A percentile compares a stretch with the other conserved stretches of the same genome.
These are phyloP conservation scores for Zophobas morio DNA, from an alignment of 1,140 invertebrate genomes.

Conservation along the genomic window DNA sequence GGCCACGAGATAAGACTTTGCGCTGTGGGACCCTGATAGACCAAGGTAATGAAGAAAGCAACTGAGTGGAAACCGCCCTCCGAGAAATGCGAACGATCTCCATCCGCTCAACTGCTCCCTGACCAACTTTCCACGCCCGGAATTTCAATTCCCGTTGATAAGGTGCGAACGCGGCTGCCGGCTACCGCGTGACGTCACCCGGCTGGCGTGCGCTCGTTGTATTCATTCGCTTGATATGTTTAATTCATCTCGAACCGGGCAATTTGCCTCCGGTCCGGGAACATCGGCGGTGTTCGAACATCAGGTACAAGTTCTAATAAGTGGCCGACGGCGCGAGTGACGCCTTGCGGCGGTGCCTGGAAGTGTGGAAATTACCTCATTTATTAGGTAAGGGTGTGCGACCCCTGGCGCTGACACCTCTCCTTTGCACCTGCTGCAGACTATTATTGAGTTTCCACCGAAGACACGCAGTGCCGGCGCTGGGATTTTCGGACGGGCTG, in stretches of 20 bases:
- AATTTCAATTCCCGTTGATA: conserved; percentile 4
- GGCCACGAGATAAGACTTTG: conserved; percentile 60
- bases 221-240: conserved; percentile 44
- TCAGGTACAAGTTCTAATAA: conserved; percentile 67
- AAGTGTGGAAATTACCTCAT: conserved; percentile 70
- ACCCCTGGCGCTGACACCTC: conserved; percentile 69
- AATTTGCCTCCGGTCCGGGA: conserved; percentile 53
- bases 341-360: conserved; percentile 66
- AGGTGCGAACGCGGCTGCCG: not conserved
- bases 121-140: conserved; percentile 9
- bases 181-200: too few relatives aligned
- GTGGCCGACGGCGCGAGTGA: conserved; percentile 60
- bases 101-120: conserved; percentile 1
- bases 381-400: conserved; percentile 69
- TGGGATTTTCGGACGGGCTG: conserved; percentile 10
- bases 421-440: conserved; percentile 69
- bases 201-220: not conserved
- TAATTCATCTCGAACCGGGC: conserved; percentile 51
- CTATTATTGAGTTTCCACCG: conserved; percentile 68
- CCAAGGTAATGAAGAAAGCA: conserved; percentile 60
- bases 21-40: conserved; percentile 57
- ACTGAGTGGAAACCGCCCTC: conserved; percentile 54
- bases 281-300: conserved; percentile 60
- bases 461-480: conserved; percentile 57
- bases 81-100: conserved; percentile 5